These are phyloP conservation scores for Polypterus bichir DNA, from an alignment of 2,113 vertebrate species.

Conservation along the genomic window DNA sequence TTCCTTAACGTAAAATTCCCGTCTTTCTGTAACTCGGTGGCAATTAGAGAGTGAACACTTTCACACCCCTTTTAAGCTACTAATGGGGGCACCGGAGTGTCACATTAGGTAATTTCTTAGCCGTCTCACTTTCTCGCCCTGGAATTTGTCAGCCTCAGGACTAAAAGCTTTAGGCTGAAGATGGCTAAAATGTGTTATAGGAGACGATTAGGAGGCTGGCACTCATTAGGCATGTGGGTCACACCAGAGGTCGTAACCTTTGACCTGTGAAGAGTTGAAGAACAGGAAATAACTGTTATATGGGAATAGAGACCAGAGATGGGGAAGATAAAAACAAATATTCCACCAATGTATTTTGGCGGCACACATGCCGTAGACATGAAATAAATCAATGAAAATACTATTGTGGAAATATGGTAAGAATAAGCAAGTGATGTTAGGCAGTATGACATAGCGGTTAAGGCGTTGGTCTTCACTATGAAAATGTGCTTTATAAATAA, in stretches of 20 bases:
- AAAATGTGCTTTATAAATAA: too few species aligned
- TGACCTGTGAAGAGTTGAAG: not conserved
- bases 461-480: too few species aligned
- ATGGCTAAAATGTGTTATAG: not conserved
- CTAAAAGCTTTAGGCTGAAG: not conserved
- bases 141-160: not conserved
- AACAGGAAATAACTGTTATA: not conserved
- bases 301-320: not conserved
- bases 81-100: not conserved
- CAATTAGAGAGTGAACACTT: not conserved
- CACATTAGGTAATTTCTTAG: not conserved
- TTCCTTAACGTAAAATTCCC: too few species aligned
- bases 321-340: not conserved
- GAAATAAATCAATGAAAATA: too few species aligned
- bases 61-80: not conserved
- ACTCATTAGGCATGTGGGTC: not conserved
- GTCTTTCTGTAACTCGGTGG: not conserved
- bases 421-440: too few species aligned
- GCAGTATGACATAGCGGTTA: too few species aligned
- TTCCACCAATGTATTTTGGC: too few species aligned
- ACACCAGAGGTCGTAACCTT: not conserved
- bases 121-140: not conserved
- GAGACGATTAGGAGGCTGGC: not conserved
- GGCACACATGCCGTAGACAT: too few species aligned
- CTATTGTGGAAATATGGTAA: too few species aligned